Conservation (phyloP, 2,113 vertebrate species). For the Podarcis raffonei region DNA sequence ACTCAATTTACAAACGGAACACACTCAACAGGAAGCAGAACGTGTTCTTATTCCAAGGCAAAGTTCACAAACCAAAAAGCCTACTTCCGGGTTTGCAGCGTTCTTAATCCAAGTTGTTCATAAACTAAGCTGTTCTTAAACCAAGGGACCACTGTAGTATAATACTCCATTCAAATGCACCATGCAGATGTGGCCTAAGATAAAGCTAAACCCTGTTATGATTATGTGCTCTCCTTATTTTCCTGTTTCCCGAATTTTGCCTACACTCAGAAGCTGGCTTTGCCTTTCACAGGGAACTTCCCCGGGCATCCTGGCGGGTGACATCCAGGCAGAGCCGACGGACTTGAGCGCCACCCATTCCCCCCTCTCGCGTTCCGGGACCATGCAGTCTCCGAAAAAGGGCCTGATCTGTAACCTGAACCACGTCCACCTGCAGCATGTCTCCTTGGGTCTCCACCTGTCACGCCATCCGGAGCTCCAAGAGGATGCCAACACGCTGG, state of each 20-base stretch:
- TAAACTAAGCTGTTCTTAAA: too few relatives aligned
- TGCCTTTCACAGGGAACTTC: conserved; percentile 33
- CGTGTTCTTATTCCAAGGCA: too few relatives aligned
- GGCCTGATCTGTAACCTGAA: conserved; percentile 81
- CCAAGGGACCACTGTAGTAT: too few relatives aligned
- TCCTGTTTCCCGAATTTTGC: rapidly evolving
- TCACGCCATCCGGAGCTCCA: conserved; percentile 73
- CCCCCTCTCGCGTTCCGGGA: conserved; percentile 4
- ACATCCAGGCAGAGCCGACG: neutral
- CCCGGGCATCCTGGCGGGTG: conserved; percentile 25
- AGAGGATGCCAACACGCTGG: conserved; percentile 65
- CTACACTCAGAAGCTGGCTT: neutral
- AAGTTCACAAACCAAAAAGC: too few relatives aligned
- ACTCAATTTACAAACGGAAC: too few relatives aligned
- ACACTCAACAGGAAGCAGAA: too few relatives aligned
- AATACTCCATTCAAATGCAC: too few relatives aligned
- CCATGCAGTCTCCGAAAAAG: conserved; percentile 79
- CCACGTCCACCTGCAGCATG: conserved; percentile 81
- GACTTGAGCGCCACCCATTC: neutral
- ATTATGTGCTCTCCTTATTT: neutral
- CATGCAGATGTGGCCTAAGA: too few relatives aligned
- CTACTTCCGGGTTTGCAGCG: too few relatives aligned
- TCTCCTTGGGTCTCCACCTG: conserved; percentile 79
- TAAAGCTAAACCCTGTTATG: too few relatives aligned
- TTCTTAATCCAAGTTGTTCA: too few relatives aligned